Conservation (phyloP, 2,113 vertebrate species). For the Plecturocebus donacophilus region DNA sequence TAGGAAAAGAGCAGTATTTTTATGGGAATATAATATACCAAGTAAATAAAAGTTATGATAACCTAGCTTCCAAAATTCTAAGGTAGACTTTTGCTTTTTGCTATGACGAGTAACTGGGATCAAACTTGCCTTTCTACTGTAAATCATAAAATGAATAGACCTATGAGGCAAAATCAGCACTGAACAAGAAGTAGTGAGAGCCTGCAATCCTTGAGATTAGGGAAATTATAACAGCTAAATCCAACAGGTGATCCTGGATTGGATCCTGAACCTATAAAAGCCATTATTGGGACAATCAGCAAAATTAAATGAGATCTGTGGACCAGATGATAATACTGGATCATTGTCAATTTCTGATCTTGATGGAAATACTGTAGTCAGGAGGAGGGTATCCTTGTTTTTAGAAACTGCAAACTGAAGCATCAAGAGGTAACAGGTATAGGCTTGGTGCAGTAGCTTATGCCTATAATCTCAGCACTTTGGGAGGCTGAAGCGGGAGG, state of each 20-base stretch:
- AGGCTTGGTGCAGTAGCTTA: no score
- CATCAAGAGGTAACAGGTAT: not conserved
- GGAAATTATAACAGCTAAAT: not conserved
- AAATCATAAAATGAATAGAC: not conserved
- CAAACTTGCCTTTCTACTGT: not conserved
- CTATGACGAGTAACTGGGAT: not conserved
- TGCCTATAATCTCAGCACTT: no score
- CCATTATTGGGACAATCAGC: not conserved
- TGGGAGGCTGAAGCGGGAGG: no score
- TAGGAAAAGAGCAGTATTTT: not conserved
- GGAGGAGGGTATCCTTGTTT: not conserved
- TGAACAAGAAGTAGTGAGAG: not conserved
- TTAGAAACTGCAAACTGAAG: not conserved
- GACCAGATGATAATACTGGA: not conserved
- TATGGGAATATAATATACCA: not conserved
- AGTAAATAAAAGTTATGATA: not conserved
- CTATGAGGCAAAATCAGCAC: not conserved
- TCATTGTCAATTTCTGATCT: not conserved
- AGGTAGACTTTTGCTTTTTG: not conserved
- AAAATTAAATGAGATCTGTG: not conserved
- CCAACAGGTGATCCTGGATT: not conserved
- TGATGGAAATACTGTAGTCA: not conserved
- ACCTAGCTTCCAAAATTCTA: not conserved
- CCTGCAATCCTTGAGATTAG: not conserved
- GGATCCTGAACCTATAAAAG: conserved; percentile 2